Evolutionary conservation across 2,888 invertebrate species (phyloP), one percentile per base, ranked within the genome.

Genomic region (Meiosimyza platycephala): DNA sequence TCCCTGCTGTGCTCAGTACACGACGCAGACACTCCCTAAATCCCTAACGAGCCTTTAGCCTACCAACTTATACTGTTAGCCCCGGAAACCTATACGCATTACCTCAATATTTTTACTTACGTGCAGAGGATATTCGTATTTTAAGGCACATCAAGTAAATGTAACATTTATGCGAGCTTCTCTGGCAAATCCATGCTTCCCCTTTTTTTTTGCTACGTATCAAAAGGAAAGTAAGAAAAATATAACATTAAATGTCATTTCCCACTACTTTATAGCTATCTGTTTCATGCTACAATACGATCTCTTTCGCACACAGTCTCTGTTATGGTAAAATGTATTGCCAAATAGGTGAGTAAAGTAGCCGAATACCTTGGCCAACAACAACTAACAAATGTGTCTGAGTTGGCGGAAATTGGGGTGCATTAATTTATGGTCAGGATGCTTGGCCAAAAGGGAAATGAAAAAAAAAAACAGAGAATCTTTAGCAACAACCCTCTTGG

Each of bases 281-380:
- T 11, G 7, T 18, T 18, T 64, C 48, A 18, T 50, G 16, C 64
- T 0, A 40, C 18, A 16, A 28, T 28, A 48, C 63, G 33, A 3
- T 6, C 47, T 11, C 50, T 48, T 50, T n/a, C 47, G 13, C 48
- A 13, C 48, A 7, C n/a, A 3, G 18, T 22, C 64, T 5, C 1
- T 13, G 51, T 50, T 57, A 54, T 11, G 47, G 47, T 16, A 69
- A 68, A 64, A 74, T 69, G 60, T 69, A 69, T 75, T 72, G 72
- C 75, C 75, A 76, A 77, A 76, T 76, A 76, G 76, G 77, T 76
- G 74, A 75, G 74, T 77, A 75, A 77, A 75, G 74, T 76, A 72
- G 33, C n/a, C 12, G 60, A 7, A 15, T 22, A 15, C 11, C 60
- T 60, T n/a, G 22, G 13, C 18, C 59, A 59, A 6, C 28, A 15